Evolutionary conservation across 1,140 invertebrate species (phyloP), one percentile per base, ranked within the genome.

Genomic region (Meloidogyne floridensis): DNA sequence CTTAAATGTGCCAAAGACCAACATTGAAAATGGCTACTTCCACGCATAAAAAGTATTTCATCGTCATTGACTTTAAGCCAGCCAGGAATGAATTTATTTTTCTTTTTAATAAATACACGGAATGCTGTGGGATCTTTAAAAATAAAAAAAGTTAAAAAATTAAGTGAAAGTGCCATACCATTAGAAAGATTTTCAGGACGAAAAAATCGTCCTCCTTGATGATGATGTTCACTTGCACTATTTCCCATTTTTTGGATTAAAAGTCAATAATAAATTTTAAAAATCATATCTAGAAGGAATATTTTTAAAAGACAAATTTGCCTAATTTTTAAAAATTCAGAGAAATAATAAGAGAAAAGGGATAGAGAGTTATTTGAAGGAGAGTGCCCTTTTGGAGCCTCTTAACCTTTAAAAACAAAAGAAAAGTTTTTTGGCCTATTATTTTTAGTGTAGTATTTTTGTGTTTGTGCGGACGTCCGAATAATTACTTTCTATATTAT

Each of bases 1-100:
- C 96, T 92, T n/a, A 98, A 91, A 87, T 94, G 95, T 81, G 94
- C 93, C 69, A 98, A 90, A 0, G 96, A 95, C 96, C 96, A 98
- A 65, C 95, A 93, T 0, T 94, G 93, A 70, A 93, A 93, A 65
- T 88, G 86, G 87, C 93, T 93, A 82, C 93, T 93, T 87, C 92
- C 93, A 91, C 95, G 94, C 90, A 94, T 93, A 10, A 95, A 92
- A 82, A 95, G 93, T 86, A 96, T 93, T 87, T 97, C 95, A 10
- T 92, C 92, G 56, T 96, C 94, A 0, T 94, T 95, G 20, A 98
- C 91, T 88, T 96, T 94, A 79, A 97, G 92, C 86, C 94, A 93
- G 32, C 95, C 85, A 47, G 84, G 85, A 54, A 87, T 82, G 71
- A 87, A 87, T 72, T 86, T 87, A 75, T 86, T 86, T 5, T 75